Evolutionary conservation across 2,113 vertebrate genomes (phyloP).

Genomic region (Ictalurus furcatus): DNA sequence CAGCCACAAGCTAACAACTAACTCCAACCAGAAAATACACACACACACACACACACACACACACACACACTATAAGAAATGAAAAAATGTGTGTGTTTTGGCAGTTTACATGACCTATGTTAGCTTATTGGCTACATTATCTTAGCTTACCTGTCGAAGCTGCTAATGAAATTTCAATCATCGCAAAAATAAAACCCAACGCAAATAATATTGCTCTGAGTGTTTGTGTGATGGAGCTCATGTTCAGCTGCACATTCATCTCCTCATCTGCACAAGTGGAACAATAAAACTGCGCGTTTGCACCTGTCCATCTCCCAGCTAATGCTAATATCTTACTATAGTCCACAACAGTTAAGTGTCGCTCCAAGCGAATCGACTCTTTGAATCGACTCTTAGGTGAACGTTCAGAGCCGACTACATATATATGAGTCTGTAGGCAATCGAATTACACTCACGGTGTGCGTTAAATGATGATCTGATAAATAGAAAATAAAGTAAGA

Average conservation of each 20-base stretch:
- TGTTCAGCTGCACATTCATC: not conserved
- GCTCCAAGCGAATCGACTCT: not conserved
- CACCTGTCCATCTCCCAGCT: not conserved
- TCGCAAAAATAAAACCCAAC: not conserved
- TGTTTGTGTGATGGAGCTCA: not conserved
- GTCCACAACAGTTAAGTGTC: not conserved
- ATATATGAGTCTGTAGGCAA: not conserved
- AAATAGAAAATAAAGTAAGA: not conserved
- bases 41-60: too few species aligned
- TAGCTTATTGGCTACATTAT: not conserved
- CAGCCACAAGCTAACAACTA: too few species aligned
- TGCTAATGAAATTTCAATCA: not conserved
- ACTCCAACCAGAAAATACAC: too few species aligned
- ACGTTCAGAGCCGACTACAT: not conserved
- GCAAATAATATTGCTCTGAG: not conserved
- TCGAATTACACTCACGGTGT: not conserved
- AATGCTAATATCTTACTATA: not conserved
- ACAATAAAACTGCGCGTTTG: not conserved
- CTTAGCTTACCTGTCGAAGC: conserved; percentile 9
- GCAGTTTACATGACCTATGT: not conserved
- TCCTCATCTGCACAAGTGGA: not conserved
- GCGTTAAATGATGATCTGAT: too few species aligned
- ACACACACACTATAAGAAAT: too few species aligned
- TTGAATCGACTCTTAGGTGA: not conserved
- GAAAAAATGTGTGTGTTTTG: not conserved